Evolutionary conservation across 2,888 invertebrate genomes (phyloP).

Genomic region (Nowickia ferox): DNA sequence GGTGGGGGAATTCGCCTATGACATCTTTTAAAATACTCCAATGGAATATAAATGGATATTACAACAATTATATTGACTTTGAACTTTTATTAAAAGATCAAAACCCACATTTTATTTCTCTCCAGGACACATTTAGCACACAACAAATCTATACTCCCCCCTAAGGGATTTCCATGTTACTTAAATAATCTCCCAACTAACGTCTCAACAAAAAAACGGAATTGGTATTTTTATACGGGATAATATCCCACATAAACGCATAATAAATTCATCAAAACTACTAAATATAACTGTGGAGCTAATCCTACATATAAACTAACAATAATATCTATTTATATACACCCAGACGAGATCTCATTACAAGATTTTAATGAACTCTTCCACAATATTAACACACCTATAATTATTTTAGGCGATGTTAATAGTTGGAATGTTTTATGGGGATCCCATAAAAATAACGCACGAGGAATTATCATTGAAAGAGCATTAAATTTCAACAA

Average conservation of each 20-base stretch:
- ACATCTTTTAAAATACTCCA: neutral
- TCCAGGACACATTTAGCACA: neutral
- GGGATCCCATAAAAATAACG: neutral
- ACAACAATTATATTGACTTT: neutral
- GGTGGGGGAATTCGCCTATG: too few relatives aligned
- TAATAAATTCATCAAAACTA: neutral
- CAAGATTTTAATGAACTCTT: neutral
- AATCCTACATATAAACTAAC: neutral
- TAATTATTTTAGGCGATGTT: neutral
- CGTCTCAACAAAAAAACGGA: neutral
- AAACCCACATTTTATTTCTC: neutral
- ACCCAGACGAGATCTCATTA: neutral
- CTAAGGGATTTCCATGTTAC: neutral
- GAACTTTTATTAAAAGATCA: neutral
- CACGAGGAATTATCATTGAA: neutral
- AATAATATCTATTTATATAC: slow-evolving; percentile 1
- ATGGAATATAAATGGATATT: neutral
- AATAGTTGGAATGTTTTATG: neutral
- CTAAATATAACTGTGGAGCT: neutral
- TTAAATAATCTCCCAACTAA: neutral
- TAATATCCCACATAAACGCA: neutral
- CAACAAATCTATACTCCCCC: neutral
- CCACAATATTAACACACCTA: neutral
- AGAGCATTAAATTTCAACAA: neutral
- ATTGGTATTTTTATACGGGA: neutral